Conservation (phyloP, 2,888 invertebrate species). For the Electrophaes corylata region DNA sequence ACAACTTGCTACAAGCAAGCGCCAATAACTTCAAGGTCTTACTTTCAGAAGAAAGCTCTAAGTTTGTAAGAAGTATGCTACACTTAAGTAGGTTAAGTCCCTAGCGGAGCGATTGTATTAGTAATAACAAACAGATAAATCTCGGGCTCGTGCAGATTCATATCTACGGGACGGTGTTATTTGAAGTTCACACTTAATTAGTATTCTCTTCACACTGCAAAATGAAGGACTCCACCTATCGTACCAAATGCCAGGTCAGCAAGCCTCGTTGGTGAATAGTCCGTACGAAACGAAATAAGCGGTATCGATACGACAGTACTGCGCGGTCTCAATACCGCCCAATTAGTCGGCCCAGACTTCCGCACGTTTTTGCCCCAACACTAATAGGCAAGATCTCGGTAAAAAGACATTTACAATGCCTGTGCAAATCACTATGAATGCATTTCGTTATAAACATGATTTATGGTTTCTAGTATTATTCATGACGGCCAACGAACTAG, state of each 20-base stretch:
- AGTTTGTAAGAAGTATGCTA: constrained; percentile 1
- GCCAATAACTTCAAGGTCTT: constrained; percentile 32
- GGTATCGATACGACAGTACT: constrained; percentile 58
- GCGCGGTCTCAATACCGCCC: constrained; percentile 75
- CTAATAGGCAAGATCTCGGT: constrained; percentile 74
- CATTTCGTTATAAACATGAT: constrained; percentile 41
- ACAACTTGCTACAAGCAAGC: constrained; percentile 27
- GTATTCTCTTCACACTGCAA: constrained; percentile 29
- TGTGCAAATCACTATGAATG: constrained; percentile 38
- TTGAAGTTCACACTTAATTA: constrained; percentile 35
- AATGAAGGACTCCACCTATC: constrained; percentile 30
- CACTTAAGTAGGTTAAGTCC: constrained; percentile 12
- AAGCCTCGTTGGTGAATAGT: constrained; percentile 42
- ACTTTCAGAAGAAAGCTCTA: constrained; percentile 28
- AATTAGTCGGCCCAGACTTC: constrained; percentile 77
- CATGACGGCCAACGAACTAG: constrained; percentile 39
- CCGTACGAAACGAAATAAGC: constrained; percentile 50
- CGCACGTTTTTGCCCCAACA: constrained; percentile 78
- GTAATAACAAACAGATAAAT: constrained; percentile 33
- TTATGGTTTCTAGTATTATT: constrained; percentile 40
- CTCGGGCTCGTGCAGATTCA: constrained; percentile 28
- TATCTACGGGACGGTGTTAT: constrained; percentile 32
- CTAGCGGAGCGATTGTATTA: constrained; percentile 15
- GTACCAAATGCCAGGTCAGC: constrained; percentile 43
- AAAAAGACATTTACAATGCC: constrained; percentile 59